These are phyloP conservation scores for Holothuria glaberrima DNA, from an alignment of 35 echinoderm and acorn worm species.

Conservation along the genomic window DNA sequence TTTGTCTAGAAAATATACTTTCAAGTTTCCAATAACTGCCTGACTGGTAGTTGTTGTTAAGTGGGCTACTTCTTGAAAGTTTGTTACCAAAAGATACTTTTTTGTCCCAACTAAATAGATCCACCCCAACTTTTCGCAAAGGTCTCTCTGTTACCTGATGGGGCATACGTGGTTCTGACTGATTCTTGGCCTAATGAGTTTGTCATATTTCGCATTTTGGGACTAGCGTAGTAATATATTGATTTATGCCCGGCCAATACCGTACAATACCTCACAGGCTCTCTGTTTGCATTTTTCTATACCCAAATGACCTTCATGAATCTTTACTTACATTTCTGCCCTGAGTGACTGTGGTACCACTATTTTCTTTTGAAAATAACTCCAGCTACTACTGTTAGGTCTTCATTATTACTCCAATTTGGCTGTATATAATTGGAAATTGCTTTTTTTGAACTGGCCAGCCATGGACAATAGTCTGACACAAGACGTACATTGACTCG, in stretches of 20 bases:
- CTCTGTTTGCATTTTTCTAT: too few relatives aligned
- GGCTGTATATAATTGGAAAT: background rate
- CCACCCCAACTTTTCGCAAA: constrained; percentile 65
- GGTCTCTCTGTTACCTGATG: constrained; percentile 47
- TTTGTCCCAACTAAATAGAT: constrained; percentile 69
- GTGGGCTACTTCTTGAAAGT: too few relatives aligned
- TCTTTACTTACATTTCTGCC: too few relatives aligned
- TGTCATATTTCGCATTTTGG: constrained; percentile 59
- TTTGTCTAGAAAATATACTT: too few relatives aligned
- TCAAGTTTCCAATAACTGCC: too few relatives aligned
- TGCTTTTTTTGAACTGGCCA: background rate
- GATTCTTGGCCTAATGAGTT: constrained; percentile 29
- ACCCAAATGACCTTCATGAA: too few relatives aligned
- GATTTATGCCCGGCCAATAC: constrained; percentile 71
- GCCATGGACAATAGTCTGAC: background rate
- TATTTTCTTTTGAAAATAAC: constrained; percentile 8
- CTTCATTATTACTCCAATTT: constrained; percentile 18
- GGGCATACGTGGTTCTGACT: constrained; percentile 46
- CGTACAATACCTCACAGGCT: constrained; percentile 60
- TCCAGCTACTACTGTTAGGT: constrained; percentile 37
- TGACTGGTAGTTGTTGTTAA: too few relatives aligned
- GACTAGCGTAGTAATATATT: constrained; percentile 60
- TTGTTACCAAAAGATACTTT: too few relatives aligned
- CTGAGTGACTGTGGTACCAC: too few relatives aligned
- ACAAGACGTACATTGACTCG: background rate